Conservation (phyloP, 2,113 vertebrate genomes). For the Machaerirhynchus nigripectus region DNA sequence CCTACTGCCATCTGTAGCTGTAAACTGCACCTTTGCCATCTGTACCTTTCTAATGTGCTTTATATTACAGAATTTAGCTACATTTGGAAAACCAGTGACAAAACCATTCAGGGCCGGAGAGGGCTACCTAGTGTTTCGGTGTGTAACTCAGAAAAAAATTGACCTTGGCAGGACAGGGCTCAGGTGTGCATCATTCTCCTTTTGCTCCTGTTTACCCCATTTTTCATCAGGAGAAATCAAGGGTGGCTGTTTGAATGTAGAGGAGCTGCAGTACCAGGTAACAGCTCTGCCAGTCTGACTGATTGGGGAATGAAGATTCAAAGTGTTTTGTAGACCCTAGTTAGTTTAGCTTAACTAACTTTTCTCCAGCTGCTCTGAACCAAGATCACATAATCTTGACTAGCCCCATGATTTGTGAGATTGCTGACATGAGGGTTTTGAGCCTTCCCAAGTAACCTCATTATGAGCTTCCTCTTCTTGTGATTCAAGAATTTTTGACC, state of each 20-base stretch:
- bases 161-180: background rate
- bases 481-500: background rate
- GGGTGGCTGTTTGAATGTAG: background rate
- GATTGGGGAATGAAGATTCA: background rate
- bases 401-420: accelerated
- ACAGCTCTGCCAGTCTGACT: background rate
- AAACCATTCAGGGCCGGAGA: background rate
- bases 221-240: background rate
- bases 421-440: background rate
- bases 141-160: background rate
- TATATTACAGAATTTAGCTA: background rate
- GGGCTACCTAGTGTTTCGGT: background rate
- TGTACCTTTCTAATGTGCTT: background rate
- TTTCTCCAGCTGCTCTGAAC: background rate
- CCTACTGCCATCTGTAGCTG: background rate
- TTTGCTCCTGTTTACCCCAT: background rate
- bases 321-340: background rate
- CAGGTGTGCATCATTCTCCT: accelerated
- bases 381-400: background rate
- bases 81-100: background rate
- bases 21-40: background rate
- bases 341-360: background rate
- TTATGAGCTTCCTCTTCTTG: background rate
- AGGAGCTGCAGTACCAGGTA: background rate
- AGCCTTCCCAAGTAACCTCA: background rate